Conservation (phyloP, 2,888 invertebrate genomes). For the Digitonthophagus gazella region DNA sequence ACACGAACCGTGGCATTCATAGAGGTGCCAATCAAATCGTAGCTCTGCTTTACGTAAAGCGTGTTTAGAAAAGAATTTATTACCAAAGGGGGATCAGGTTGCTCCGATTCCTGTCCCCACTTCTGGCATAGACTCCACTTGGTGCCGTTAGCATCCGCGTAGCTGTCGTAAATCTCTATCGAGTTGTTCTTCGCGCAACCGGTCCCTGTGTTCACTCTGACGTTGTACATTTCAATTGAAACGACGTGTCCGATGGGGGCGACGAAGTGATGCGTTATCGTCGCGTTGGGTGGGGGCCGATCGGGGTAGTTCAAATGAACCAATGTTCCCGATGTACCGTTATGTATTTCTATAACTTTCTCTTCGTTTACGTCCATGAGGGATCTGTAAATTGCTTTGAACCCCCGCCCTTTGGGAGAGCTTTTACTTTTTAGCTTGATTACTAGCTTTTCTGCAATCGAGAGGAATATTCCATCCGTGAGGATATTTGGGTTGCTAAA, state of each 20-base stretch:
- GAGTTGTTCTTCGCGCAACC: constrained; percentile 38
- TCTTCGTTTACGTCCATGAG: constrained; percentile 46
- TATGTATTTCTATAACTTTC: constrained; percentile 51
- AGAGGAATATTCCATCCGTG: constrained; percentile 67
- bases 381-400: constrained; percentile 65
- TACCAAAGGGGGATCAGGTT: constrained; percentile 52
- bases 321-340: constrained; percentile 53
- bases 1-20: constrained; percentile 65
- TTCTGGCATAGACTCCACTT: constrained; percentile 65
- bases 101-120: constrained; percentile 40
- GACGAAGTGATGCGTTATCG: constrained; percentile 58
- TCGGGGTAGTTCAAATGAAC: constrained; percentile 61
- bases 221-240: constrained; percentile 53
- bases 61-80: constrained; percentile 70
- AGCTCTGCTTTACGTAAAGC: constrained; percentile 59
- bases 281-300: constrained; percentile 53
- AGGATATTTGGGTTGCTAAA: constrained; percentile 57
- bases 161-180: constrained; percentile 60
- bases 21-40: constrained; percentile 45
- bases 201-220: constrained; percentile 48
- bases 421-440: constrained; percentile 65
- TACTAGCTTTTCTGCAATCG: constrained; percentile 60
- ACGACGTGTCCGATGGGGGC: constrained; percentile 58
- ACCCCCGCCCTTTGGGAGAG: constrained; percentile 65
- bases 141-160: constrained; percentile 69